phyloP scores from a whole-genome alignment of 2,113 vertebrate species.

The Hirundichthys speculiger region DNA sequence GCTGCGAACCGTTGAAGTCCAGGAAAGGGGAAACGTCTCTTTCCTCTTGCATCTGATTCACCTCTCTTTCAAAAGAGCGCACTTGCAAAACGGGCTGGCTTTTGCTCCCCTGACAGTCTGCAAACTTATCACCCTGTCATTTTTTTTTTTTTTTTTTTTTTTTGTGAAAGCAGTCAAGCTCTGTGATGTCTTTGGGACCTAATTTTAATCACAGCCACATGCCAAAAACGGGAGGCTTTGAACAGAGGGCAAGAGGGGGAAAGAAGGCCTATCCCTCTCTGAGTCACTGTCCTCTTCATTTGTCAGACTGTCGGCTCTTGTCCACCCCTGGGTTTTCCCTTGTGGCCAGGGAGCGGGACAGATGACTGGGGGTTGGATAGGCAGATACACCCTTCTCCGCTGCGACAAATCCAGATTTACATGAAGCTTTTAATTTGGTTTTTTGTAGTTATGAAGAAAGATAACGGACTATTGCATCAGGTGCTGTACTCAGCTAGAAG shows the following conservation, averaged over 20 bases:
- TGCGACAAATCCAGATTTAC: conserved; percentile 55
- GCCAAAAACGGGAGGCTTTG: conserved; percentile 49
- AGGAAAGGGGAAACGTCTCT: conserved; percentile 64
- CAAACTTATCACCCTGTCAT: conserved; percentile 60
- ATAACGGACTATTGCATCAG: too few species aligned
- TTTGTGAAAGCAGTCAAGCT: background rate
- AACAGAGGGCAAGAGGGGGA: conserved; percentile 13
- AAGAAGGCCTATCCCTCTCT: conserved; percentile 28
- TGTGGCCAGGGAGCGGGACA: conserved; percentile 43
- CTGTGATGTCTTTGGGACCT: conserved; percentile 35
- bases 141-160: background rate
- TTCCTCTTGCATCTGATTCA: conserved; percentile 54
- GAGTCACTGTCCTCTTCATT: conserved; percentile 45
- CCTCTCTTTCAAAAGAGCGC: conserved; percentile 50
- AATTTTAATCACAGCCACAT: conserved; percentile 51
- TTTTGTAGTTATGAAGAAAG: too few species aligned
- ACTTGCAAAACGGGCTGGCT: conserved; percentile 52
- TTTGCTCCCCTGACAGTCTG: conserved; percentile 51
- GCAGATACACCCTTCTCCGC: conserved; percentile 48
- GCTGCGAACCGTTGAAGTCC: conserved; percentile 47
- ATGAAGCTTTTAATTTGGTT: background rate
- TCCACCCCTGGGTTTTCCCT: conserved; percentile 49
- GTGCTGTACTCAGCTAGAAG: background rate
- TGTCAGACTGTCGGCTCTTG: conserved; percentile 51
- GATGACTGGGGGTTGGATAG: conserved; percentile 38